Percentiles rank a stretch among this genome's conserved stretches.
Evolutionary conservation across 2,113 vertebrate genomes (phyloP).

Genomic region (Microtus ochrogaster): DNA sequence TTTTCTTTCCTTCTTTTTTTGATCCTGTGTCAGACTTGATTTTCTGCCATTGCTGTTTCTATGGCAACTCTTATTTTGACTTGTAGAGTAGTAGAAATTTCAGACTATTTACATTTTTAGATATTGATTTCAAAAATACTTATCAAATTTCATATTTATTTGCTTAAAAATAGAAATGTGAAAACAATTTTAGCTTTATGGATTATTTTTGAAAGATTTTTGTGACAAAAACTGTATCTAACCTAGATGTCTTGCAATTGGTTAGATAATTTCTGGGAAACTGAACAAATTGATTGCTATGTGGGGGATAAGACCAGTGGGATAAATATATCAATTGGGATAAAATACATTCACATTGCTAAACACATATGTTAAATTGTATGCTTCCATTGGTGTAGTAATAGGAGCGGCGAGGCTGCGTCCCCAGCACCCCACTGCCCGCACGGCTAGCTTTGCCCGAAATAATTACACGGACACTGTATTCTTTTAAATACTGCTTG

Average conservation of each 20-base stretch:
- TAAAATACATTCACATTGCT: constrained; percentile 30
- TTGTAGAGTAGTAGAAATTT: constrained; percentile 77
- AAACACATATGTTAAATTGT: constrained; percentile 14
- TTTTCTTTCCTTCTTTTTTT: background rate
- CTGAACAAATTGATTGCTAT: background rate
- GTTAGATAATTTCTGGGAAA: constrained; percentile 18
- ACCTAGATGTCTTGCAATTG: background rate
- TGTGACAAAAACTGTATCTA: constrained; percentile 37
- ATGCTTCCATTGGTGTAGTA: background rate
- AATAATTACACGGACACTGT: no score
- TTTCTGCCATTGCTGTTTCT: constrained; percentile 85
- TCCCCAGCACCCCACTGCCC: no score
- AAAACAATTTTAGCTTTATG: background rate
- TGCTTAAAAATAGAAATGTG: background rate
- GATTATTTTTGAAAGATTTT: background rate
- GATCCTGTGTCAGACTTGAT: constrained; percentile 78
- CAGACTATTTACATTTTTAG: constrained; percentile 65
- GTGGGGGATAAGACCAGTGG: background rate
- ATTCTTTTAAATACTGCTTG: no score
- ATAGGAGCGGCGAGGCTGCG: no score
- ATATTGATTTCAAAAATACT: constrained; percentile 65
- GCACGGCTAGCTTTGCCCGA: no score
- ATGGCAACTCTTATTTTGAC: constrained; percentile 84
- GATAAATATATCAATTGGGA: constrained; percentile 20
- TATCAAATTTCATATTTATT: constrained; percentile 61